These are phyloP conservation scores for Toxostoma redivivum DNA, from an alignment of 2,113 vertebrate genomes.

Conservation along the genomic window DNA sequence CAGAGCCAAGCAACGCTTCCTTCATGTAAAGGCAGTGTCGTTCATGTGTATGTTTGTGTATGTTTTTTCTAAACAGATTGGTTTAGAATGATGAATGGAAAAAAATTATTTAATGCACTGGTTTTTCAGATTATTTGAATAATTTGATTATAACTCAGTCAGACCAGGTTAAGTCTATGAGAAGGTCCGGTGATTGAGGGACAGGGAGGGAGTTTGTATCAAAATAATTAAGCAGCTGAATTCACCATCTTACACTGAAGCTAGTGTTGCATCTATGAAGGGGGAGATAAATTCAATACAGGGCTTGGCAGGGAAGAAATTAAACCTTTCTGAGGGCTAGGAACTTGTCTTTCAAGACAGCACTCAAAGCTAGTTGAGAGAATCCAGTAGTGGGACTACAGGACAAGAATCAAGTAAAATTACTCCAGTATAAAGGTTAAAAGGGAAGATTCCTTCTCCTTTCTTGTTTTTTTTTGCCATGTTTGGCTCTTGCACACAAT, in stretches of 20 bases:
- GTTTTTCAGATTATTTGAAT: not conserved
- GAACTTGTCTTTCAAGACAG: not conserved
- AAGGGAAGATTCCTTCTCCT: not conserved
- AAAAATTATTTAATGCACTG: not conserved
- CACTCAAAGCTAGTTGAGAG: not conserved
- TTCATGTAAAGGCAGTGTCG: not conserved
- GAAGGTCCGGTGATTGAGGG: not conserved
- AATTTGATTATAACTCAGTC: not conserved
- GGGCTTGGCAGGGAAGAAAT: not conserved
- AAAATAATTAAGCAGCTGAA: not conserved
- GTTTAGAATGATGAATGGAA: slow-evolving; percentile 8
- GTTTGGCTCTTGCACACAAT: not conserved
- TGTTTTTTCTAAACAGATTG: not conserved
- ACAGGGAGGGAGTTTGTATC: not conserved
- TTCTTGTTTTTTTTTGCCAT: not conserved
- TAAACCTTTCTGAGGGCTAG: not conserved
- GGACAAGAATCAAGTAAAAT: not conserved
- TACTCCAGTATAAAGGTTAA: not conserved
- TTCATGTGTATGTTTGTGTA: not conserved
- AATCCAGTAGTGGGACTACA: not conserved
- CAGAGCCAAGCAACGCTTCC: not conserved
- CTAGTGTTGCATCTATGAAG: not conserved
- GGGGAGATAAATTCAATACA: not conserved
- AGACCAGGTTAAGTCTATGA: not conserved
- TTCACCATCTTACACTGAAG: not conserved